Evolutionary conservation across 2,113 vertebrate species (phyloP).

Genomic region (Typhlomys cinereus): DNA sequence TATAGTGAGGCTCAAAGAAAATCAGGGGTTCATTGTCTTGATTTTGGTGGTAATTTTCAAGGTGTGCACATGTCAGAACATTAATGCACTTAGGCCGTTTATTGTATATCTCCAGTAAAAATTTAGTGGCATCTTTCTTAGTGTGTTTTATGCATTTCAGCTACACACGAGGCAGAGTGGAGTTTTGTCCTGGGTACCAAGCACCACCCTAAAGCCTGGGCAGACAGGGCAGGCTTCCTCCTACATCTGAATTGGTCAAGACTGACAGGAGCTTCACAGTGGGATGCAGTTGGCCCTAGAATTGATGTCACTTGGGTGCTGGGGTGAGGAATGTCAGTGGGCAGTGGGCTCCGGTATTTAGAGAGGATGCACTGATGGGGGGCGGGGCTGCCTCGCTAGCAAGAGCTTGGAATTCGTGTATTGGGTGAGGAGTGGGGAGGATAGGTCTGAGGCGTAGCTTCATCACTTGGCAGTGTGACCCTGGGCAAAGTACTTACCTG

Average conservation of each 20-base stretch:
- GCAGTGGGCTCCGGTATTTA: not conserved
- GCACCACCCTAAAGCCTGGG: not conserved
- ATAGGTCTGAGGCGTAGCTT: not conserved
- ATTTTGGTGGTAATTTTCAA: constrained; percentile 11
- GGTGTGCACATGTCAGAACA: not conserved
- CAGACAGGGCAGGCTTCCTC: not conserved
- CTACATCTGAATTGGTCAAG: not conserved
- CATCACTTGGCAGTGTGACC: not conserved
- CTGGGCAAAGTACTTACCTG: not conserved
- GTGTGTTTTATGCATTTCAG: not conserved
- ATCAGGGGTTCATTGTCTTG: not conserved
- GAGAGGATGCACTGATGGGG: not conserved
- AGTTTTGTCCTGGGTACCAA: not conserved
- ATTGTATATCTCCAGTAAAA: not conserved
- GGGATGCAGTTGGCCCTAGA: not conserved
- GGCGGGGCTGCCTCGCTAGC: not conserved
- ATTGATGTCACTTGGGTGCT: not conserved
- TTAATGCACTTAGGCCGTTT: not conserved
- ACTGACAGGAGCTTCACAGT: not conserved
- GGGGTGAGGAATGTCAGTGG: not conserved
- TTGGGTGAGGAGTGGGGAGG: too few species aligned
- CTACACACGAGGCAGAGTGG: not conserved
- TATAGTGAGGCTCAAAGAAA: not conserved
- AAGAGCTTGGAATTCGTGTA: not conserved
- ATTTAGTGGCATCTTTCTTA: not conserved